phyloP scores from a whole-genome alignment of 2,888 invertebrate species.

The Linnaemya tessellans region DNA sequence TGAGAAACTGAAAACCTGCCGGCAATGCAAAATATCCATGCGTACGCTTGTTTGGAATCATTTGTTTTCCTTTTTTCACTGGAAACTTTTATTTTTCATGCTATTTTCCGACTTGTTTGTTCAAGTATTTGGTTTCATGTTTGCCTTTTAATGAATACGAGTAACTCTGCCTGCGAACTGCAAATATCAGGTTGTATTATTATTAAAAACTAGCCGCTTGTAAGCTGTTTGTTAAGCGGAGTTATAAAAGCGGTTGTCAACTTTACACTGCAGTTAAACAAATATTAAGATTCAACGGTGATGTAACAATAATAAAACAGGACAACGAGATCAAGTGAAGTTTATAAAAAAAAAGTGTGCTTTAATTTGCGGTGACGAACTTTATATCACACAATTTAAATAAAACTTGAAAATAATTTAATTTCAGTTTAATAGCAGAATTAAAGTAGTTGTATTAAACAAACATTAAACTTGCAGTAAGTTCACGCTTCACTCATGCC shows the following conservation, averaged over 20 bases:
- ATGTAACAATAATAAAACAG: constrained; percentile 51
- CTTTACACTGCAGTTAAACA: constrained; percentile 41
- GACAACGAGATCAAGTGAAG: constrained; percentile 4
- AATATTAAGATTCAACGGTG: constrained; percentile 59
- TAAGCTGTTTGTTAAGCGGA: constrained; percentile 2
- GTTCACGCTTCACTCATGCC: no score
- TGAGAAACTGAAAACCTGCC: constrained; percentile 1
- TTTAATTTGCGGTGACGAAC: not conserved
- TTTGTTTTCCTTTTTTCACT: not conserved
- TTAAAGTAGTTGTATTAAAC: no score
- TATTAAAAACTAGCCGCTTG: constrained; percentile 1
- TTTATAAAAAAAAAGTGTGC: not conserved
- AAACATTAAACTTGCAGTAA: no score
- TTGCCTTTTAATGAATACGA: constrained; percentile 61
- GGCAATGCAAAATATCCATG: not conserved
- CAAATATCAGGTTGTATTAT: constrained; percentile 35
- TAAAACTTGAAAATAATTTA: no score
- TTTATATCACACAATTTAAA: constrained; percentile 2
- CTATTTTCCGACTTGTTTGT: constrained; percentile 3
- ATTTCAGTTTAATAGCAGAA: no score
- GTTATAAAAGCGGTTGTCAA: constrained; percentile 68
- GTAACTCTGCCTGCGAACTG: constrained; percentile 8
- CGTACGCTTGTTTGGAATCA: not conserved
- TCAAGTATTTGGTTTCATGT: constrained; percentile 55
- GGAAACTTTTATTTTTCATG: constrained; percentile 31